These are phyloP conservation scores for Galeopsomyia nigrocyanea DNA, from an alignment of 2,888 invertebrate genomes.

Conservation along the genomic window DNA sequence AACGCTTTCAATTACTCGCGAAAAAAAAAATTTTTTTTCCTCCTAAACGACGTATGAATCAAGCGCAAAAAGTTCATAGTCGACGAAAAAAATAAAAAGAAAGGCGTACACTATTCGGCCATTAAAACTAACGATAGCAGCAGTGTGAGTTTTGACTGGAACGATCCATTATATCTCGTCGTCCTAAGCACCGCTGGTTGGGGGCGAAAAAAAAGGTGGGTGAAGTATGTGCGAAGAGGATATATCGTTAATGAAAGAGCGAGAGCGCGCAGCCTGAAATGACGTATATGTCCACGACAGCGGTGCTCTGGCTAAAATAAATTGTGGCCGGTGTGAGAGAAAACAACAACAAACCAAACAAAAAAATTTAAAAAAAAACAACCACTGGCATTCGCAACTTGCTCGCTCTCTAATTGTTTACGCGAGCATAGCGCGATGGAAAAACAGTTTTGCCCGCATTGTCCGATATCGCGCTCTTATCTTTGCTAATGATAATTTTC, in stretches of 20 bases:
- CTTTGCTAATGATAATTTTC: background rate
- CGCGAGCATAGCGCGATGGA: background rate
- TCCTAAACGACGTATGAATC: no score
- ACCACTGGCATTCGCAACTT: background rate
- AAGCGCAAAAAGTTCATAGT: no score
- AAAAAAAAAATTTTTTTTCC: no score
- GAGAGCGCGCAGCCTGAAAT: constrained; percentile 19
- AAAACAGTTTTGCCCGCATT: no score
- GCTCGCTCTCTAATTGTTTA: background rate
- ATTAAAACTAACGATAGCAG: no score
- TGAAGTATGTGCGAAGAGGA: constrained; percentile 27
- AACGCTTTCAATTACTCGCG: no score
- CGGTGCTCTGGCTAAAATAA: constrained; percentile 38
- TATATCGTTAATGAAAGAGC: constrained; percentile 47
- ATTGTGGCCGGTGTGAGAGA: constrained; percentile 25
- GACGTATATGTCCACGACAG: constrained; percentile 24
- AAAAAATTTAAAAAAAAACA: no score
- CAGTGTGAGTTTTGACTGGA: constrained; percentile 25
- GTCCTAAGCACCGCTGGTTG: background rate
- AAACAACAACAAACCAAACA: no score
- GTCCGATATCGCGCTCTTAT: constrained; percentile 6
- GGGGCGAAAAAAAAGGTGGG: constrained; percentile 15
- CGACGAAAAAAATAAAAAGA: no score
- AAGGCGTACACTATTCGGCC: no score
- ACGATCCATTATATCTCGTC: constrained; percentile 32